phyloP scores from a whole-genome alignment of 2,888 invertebrate genomes.

The Nudaria mundana region DNA sequence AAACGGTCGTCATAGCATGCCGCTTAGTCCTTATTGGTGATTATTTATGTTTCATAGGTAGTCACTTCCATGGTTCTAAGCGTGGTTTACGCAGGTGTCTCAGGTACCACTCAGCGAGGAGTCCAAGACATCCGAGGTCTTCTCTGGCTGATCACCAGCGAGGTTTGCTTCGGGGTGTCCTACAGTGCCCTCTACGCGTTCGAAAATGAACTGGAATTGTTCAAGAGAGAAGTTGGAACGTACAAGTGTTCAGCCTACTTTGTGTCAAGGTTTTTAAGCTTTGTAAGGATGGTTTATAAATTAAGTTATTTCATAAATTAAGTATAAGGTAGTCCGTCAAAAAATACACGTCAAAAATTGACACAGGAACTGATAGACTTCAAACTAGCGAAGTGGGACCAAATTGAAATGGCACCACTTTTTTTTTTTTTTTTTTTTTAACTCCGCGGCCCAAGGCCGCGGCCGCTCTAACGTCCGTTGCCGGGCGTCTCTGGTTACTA shows the following conservation, averaged over 20 bases:
- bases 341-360: too few relatives aligned
- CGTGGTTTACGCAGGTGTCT: slow-evolving; percentile 62
- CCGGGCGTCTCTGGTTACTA: too few relatives aligned
- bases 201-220: slow-evolving; percentile 60
- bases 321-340: too few relatives aligned
- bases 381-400: too few relatives aligned
- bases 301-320: too few relatives aligned
- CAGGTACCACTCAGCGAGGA: slow-evolving; percentile 68
- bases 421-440: too few relatives aligned
- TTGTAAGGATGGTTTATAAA: slow-evolving; percentile 48
- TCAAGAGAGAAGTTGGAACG: slow-evolving; percentile 65
- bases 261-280: slow-evolving; percentile 53
- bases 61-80: slow-evolving; percentile 66
- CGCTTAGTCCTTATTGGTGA: too few relatives aligned
- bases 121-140: slow-evolving; percentile 71
- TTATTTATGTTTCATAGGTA: slow-evolving; percentile 26
- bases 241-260: slow-evolving; percentile 71
- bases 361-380: too few relatives aligned
- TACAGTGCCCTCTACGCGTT: slow-evolving; percentile 72
- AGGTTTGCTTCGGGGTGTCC: slow-evolving; percentile 67
- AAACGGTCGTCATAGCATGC: too few relatives aligned
- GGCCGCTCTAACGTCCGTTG: too few relatives aligned
- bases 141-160: slow-evolving; percentile 75
- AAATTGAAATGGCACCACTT: too few relatives aligned
- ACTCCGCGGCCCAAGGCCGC: too few relatives aligned